phyloP scores from a whole-genome alignment of 1,140 invertebrate species.

The Cherax destructor region DNA sequence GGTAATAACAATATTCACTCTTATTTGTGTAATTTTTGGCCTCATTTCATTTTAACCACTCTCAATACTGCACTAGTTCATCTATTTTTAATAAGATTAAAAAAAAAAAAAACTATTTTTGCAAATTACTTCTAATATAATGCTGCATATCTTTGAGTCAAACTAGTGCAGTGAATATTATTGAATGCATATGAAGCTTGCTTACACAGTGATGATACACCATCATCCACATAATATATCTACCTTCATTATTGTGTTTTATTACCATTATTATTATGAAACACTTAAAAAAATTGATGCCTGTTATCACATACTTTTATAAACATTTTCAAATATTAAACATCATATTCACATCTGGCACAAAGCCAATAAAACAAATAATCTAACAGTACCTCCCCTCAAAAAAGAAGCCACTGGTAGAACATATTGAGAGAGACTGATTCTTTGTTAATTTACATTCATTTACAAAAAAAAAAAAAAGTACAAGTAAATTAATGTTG shows the following conservation, averaged over 20 bases:
- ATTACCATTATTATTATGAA: not conserved
- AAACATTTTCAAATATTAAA: not conserved
- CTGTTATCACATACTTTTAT: not conserved
- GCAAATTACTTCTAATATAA: not conserved
- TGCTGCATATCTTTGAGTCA: not conserved
- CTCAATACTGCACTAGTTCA: not conserved
- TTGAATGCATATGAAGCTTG: no score
- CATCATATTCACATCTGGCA: not conserved
- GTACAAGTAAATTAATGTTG: not conserved
- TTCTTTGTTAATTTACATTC: not conserved
- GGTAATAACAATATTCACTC: not conserved
- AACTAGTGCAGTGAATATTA: not conserved
- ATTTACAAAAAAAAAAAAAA: not conserved
- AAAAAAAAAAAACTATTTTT: not conserved
- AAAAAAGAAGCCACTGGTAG: no score
- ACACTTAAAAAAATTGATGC: not conserved
- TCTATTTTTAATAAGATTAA: not conserved
- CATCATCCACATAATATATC: not conserved
- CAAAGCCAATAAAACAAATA: no score
- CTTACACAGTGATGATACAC: no score
- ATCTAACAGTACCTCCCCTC: no score
- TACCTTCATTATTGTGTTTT: not conserved
- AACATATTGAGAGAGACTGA: no score
- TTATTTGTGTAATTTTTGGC: not conserved
- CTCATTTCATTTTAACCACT: not conserved